These are phyloP conservation scores for Enteromius treurensis DNA, from an alignment of 2,797 vertebrate species.

Conservation along the genomic window DNA sequence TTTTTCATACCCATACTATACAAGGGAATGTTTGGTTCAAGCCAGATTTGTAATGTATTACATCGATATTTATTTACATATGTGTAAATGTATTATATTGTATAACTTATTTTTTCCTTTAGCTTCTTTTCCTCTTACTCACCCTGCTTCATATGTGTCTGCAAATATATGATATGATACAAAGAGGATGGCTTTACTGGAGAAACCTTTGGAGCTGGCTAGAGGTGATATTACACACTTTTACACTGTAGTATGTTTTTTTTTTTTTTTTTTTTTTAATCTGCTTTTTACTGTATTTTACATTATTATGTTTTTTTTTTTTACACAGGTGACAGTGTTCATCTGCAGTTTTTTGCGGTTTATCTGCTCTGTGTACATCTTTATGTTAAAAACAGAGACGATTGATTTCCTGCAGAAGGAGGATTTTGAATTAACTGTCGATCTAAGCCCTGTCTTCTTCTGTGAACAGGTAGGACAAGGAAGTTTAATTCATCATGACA, in stretches of 20 bases:
- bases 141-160: conserved; percentile 72
- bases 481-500: not conserved
- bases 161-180: conserved; percentile 66
- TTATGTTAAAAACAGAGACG: conserved; percentile 63
- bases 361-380: conserved; percentile 63
- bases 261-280: not conserved
- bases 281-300: not conserved
- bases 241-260: not conserved
- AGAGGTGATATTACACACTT: conserved; percentile 70
- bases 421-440: conserved; percentile 63
- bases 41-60: not conserved
- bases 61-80: not conserved
- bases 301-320: not conserved
- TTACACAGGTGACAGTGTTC: conserved; percentile 53
- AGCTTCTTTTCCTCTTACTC: conserved; percentile 79
- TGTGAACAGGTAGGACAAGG: conserved; percentile 76
- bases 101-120: conserved; percentile 24
- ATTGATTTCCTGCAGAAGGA: conserved; percentile 71
- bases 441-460: conserved; percentile 68
- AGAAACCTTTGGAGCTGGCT: conserved; percentile 73
- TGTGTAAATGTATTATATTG: not conserved
- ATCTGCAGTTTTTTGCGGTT: conserved; percentile 65
- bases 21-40: not conserved
- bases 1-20: not conserved
- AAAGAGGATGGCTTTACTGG: conserved; percentile 74